Evolutionary conservation across 2,888 invertebrate species (phyloP).

Genomic region (Amphipyra berbera): DNA sequence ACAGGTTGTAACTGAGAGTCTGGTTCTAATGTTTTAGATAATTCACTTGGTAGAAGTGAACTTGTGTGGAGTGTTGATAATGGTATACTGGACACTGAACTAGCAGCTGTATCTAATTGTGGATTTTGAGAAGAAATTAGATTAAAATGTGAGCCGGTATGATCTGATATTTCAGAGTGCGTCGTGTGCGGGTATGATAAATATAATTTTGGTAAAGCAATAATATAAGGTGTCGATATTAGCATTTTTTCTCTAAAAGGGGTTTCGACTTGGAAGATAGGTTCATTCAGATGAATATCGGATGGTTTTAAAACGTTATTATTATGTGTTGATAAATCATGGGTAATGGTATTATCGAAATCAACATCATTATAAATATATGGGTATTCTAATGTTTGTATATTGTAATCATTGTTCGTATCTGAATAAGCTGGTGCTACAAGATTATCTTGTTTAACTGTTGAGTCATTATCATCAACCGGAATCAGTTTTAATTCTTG

Average conservation of each 20-base stretch:
- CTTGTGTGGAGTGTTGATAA: background rate
- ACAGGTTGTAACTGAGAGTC: background rate
- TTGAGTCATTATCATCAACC: too few species aligned
- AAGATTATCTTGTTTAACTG: background rate
- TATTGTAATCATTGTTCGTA: background rate
- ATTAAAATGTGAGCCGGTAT: background rate
- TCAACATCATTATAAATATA: background rate
- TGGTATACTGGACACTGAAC: background rate
- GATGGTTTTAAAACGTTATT: background rate
- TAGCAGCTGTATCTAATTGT: background rate
- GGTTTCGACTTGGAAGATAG: background rate
- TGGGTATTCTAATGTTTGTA: slow-evolving; percentile 3
- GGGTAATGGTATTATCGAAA: background rate
- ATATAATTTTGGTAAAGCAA: background rate
- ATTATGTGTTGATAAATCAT: background rate
- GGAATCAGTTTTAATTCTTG: too few species aligned
- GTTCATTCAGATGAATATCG: background rate
- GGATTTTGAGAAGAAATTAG: background rate
- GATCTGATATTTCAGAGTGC: background rate
- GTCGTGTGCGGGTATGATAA: background rate
- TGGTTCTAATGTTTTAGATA: background rate
- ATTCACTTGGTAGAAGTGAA: background rate
- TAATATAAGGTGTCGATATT: background rate
- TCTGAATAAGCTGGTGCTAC: background rate
- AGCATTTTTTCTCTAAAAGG: background rate